Conservation (phyloP, 2,797 vertebrate genomes). For the Philypnodon macrostomus region DNA sequence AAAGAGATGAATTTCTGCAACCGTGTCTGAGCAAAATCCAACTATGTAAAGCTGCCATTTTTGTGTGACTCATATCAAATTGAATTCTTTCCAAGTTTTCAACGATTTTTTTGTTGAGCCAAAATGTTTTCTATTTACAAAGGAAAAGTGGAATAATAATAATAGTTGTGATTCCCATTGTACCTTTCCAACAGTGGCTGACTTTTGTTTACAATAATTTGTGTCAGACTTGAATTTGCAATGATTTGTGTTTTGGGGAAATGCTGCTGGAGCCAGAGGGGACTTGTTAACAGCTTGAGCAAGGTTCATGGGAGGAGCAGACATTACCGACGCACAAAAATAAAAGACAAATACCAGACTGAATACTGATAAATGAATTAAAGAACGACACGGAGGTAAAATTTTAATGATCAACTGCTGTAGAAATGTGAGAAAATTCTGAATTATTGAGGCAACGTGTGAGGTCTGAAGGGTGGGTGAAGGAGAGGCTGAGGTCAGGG, state of each 20-base stretch:
- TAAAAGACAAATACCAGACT: not conserved
- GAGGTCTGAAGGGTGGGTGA: not conserved
- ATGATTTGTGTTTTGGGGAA: not conserved
- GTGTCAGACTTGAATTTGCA: not conserved
- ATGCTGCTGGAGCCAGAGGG: not conserved
- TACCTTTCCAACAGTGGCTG: not conserved
- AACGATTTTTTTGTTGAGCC: too few relatives aligned
- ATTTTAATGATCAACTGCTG: not conserved
- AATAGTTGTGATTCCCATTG: not conserved
- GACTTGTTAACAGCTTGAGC: constrained; percentile 6
- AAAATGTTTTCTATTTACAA: too few relatives aligned
- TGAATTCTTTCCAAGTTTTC: too few relatives aligned
- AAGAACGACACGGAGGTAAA: not conserved
- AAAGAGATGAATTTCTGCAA: too few relatives aligned
- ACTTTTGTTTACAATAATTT: constrained; percentile 6
- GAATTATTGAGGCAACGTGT: not conserved
- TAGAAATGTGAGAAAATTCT: not conserved
- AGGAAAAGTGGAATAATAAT: not conserved
- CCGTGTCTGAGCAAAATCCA: too few relatives aligned
- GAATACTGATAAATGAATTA: not conserved
- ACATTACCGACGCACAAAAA: constrained; percentile 5
- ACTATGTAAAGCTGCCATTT: too few relatives aligned
- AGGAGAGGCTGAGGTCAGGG: not conserved
- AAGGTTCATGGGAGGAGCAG: not conserved
- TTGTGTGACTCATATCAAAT: too few relatives aligned